phyloP scores from a whole-genome alignment of 1,140 invertebrate species.

The Megalopta genalis region DNA sequence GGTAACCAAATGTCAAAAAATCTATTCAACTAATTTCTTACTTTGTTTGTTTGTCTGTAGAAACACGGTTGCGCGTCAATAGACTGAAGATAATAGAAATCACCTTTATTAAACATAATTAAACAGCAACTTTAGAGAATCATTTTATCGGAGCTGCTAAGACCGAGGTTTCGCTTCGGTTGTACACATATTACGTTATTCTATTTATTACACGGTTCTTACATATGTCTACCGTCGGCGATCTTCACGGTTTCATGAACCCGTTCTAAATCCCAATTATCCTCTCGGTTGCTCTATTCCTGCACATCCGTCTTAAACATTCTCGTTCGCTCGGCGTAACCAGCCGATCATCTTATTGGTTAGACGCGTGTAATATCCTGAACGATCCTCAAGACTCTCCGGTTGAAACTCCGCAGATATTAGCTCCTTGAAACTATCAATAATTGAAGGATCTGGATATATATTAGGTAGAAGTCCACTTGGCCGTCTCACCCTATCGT shows the following conservation, averaged over 20 bases:
- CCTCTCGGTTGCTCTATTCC: background rate
- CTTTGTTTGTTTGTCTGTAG: no score
- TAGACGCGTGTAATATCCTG: slow-evolving; percentile 7
- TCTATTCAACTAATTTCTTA: no score
- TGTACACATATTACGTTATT: background rate
- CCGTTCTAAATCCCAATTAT: background rate
- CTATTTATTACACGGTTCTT: background rate
- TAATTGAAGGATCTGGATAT: slow-evolving; percentile 12
- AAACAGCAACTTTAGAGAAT: no score
- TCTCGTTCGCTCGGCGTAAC: background rate
- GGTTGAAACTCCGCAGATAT: slow-evolving; percentile 26
- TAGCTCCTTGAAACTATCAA: slow-evolving; percentile 40
- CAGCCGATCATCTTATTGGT: background rate
- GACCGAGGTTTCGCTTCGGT: background rate
- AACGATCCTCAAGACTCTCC: slow-evolving; percentile 1
- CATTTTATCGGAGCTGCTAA: no score
- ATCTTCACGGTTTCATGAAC: background rate
- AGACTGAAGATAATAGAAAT: no score
- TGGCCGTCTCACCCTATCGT: slow-evolving; percentile 18
- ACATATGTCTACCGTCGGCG: no score
- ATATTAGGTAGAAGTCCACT: slow-evolving; percentile 8
- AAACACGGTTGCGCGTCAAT: no score
- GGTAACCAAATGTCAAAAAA: no score
- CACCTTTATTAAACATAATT: no score
- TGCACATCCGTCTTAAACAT: background rate